Evolutionary conservation across 2,888 invertebrate species (phyloP).

Genomic region (Stramonita haemastoma): DNA sequence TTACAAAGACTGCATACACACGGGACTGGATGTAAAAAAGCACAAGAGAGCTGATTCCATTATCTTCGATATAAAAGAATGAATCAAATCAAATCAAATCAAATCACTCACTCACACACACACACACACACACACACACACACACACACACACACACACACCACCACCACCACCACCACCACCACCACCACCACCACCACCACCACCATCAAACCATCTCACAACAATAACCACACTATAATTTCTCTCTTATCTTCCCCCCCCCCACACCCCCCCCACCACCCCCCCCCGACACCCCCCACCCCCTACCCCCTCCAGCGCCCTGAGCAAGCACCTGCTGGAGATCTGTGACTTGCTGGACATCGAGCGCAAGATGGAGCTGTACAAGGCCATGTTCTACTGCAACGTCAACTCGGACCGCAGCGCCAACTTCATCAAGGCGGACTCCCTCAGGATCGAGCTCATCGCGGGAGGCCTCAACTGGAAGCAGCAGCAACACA

Average conservation of each 20-base stretch:
- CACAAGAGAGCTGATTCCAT: too few species aligned
- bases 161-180: neutral
- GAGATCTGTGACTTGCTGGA: slow-evolving; percentile 75
- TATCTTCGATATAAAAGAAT: too few species aligned
- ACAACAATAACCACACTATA: too few species aligned
- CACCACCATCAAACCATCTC: neutral
- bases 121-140: too few species aligned
- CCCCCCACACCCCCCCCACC: neutral
- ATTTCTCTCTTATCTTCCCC: too few species aligned
- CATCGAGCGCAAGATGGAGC: slow-evolving; percentile 75
- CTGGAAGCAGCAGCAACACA: slow-evolving; percentile 76
- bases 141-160: too few species aligned
- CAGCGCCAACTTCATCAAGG: slow-evolving; percentile 75
- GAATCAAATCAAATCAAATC: too few species aligned
- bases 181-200: neutral
- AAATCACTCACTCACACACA: too few species aligned
- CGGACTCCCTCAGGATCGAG: slow-evolving; percentile 74
- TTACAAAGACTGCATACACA: too few species aligned
- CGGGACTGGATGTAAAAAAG: too few species aligned
- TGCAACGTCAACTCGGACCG: slow-evolving; percentile 72
- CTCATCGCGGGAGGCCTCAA: slow-evolving; percentile 76
- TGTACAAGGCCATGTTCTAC: slow-evolving; percentile 76
- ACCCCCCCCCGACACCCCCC: neutral
- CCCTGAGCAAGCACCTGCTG: slow-evolving; percentile 72
- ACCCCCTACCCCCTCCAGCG: slow-evolving; percentile 55